These are phyloP conservation scores for Mesitornis unicolor DNA, from an alignment of 2,113 vertebrate genomes.

Conservation along the genomic window DNA sequence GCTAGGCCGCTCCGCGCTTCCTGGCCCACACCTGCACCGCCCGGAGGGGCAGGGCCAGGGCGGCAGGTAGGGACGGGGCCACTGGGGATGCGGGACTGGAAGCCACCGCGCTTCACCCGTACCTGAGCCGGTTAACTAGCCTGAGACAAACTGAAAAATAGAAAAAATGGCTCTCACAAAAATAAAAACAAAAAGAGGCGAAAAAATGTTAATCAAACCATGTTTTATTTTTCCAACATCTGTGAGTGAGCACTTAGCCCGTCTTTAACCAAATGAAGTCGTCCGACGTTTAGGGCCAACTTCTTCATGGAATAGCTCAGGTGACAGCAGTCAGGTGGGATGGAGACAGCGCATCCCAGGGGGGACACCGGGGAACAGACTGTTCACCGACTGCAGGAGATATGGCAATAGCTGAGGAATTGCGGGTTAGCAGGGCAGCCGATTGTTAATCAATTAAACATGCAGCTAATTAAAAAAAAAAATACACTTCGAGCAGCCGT, in stretches of 20 bases:
- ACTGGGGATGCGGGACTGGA: background rate
- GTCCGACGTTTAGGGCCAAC: background rate
- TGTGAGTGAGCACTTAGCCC: background rate
- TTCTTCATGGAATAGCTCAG: background rate
- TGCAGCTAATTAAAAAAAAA: background rate
- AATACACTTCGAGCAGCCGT: background rate
- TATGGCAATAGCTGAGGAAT: background rate
- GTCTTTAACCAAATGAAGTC: background rate
- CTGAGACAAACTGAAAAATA: too few relatives aligned
- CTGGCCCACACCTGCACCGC: background rate
- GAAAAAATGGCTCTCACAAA: background rate
- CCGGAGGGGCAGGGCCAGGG: background rate
- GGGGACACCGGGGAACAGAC: background rate
- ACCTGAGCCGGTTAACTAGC: background rate
- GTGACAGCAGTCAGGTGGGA: background rate
- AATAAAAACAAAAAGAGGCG: too few relatives aligned
- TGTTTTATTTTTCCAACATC: background rate
- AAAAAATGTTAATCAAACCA: background rate
- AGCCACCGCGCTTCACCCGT: background rate
- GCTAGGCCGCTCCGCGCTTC: conserved; percentile 6
- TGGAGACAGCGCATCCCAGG: background rate
- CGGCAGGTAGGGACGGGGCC: background rate
- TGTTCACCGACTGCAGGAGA: background rate
- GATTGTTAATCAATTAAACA: conserved; percentile 53
- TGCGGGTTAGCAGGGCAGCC: background rate